A percentile compares a stretch with the other conserved stretches of the same genome.
phyloP scores from a whole-genome alignment of 2,113 vertebrate genomes.

The Lampris megalopsis region DNA sequence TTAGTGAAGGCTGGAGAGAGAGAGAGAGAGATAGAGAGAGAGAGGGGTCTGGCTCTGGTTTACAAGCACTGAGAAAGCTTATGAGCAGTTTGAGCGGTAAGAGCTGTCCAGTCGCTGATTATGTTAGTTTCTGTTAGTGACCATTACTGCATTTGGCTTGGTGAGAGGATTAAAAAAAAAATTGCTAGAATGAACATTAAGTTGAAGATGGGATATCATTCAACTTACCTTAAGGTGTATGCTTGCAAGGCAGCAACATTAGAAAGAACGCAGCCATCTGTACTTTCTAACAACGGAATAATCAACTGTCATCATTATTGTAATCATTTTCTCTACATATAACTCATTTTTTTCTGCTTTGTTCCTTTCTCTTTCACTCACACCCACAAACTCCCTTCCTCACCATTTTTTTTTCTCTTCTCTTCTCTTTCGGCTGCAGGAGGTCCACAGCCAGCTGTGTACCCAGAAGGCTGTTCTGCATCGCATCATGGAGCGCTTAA shows the following conservation, averaged over 20 bases:
- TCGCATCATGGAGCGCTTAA: constrained; percentile 85
- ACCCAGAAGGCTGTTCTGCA: constrained; percentile 85
- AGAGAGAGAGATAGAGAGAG: constrained; percentile 4
- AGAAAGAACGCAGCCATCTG: too few species aligned
- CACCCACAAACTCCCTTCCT: background rate
- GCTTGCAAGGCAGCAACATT: too few species aligned
- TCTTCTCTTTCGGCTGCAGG: constrained; percentile 74
- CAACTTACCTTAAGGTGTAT: background rate
- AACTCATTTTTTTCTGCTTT: background rate
- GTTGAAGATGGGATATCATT: background rate
- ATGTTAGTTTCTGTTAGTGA: too few species aligned
- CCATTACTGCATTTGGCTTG: too few species aligned
- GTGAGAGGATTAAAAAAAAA: too few species aligned
- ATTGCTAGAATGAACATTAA: background rate
- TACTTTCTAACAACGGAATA: too few species aligned
- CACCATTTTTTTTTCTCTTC: background rate
- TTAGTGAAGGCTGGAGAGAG: constrained; percentile 8
- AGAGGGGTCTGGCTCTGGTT: constrained; percentile 1
- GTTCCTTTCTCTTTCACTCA: constrained; percentile 36
- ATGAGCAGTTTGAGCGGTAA: background rate
- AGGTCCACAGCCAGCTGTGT: constrained; percentile 80
- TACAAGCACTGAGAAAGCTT: background rate
- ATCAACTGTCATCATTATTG: too few species aligned
- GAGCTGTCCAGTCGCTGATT: background rate
- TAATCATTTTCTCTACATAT: background rate